Conservation (phyloP, 1,140 invertebrate species). For the Copidosoma floridanum region DNA sequence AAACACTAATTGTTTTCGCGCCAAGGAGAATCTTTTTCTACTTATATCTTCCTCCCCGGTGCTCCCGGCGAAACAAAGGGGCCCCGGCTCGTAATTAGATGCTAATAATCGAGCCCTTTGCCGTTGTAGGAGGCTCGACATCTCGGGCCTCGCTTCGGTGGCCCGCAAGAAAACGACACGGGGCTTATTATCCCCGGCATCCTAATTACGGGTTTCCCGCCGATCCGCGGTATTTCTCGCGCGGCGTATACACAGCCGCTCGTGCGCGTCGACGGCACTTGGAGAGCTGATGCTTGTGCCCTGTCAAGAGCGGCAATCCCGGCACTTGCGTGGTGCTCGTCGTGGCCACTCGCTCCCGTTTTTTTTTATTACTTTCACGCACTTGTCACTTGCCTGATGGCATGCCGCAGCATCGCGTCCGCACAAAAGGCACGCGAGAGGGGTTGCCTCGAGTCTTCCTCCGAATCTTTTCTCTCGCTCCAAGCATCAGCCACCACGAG, state of each 20-base stretch:
- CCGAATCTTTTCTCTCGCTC: constrained; percentile 38
- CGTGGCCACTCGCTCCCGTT: constrained; percentile 44
- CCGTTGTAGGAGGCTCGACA: constrained; percentile 32
- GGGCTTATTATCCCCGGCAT: constrained; percentile 57
- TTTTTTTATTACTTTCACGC: constrained; percentile 22
- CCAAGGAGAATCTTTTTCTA: constrained; percentile 14
- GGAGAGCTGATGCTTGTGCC: constrained; percentile 36
- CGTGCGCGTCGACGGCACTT: constrained; percentile 41
- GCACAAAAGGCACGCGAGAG: constrained; percentile 29
- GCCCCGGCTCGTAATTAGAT: constrained; percentile 48
- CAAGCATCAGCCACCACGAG: constrained; percentile 32
- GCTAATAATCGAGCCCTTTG: constrained; percentile 48
- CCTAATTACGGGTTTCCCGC: no score
- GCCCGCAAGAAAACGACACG: constrained; percentile 18
- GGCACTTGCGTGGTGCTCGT: no score
- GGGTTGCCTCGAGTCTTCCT: neutral
- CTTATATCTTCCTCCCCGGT: constrained; percentile 12
- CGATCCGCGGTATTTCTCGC: constrained; percentile 25
- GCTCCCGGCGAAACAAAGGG: constrained; percentile 24
- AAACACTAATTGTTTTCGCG: constrained; percentile 25
- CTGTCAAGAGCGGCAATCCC: constrained; percentile 57
- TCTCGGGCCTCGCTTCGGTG: constrained; percentile 28
- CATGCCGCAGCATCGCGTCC: no score
- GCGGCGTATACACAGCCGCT: constrained; percentile 23
- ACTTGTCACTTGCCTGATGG: no score